phyloP scores from a whole-genome alignment of 2,797 vertebrate genomes.

The Cyclura pinguis region DNA sequence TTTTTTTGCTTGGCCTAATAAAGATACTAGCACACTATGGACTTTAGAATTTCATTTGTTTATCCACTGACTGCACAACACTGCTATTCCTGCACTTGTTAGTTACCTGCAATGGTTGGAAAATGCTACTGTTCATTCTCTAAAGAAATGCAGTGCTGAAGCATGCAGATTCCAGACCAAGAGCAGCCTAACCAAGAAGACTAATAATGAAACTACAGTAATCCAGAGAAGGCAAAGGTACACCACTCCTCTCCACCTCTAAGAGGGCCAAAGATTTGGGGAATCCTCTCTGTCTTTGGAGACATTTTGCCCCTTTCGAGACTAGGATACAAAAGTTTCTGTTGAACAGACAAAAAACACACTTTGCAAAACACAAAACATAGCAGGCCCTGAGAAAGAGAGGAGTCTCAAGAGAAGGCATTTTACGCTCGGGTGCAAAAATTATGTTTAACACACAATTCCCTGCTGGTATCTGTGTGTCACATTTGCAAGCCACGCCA shows the following conservation, averaged over 20 bases:
- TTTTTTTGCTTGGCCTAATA: too few relatives aligned
- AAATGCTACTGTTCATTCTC: neutral
- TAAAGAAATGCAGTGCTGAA: rapidly evolving
- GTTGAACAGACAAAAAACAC: constrained; percentile 15
- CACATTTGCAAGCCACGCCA: constrained; percentile 48
- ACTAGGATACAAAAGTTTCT: constrained; percentile 31
- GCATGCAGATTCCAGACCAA: rapidly evolving
- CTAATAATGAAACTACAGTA: neutral
- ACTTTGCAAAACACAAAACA: constrained; percentile 28
- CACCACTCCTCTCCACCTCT: neutral
- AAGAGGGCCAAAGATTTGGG: neutral
- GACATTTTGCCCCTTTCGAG: constrained; percentile 6
- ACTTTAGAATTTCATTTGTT: too few relatives aligned
- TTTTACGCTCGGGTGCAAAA: constrained; percentile 57
- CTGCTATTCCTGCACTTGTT: too few relatives aligned
- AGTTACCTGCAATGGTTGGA: neutral
- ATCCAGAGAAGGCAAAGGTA: neutral
- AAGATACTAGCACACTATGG: too few relatives aligned
- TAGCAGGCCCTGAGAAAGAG: constrained; percentile 24
- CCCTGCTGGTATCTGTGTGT: neutral
- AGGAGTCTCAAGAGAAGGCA: constrained; percentile 36
- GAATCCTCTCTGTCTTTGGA: constrained; percentile 43
- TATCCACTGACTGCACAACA: too few relatives aligned
- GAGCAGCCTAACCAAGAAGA: rapidly evolving
- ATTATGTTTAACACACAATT: constrained; percentile 52